Conservation (phyloP, 2,797 vertebrate species). For the Etheostoma nigrum region DNA sequence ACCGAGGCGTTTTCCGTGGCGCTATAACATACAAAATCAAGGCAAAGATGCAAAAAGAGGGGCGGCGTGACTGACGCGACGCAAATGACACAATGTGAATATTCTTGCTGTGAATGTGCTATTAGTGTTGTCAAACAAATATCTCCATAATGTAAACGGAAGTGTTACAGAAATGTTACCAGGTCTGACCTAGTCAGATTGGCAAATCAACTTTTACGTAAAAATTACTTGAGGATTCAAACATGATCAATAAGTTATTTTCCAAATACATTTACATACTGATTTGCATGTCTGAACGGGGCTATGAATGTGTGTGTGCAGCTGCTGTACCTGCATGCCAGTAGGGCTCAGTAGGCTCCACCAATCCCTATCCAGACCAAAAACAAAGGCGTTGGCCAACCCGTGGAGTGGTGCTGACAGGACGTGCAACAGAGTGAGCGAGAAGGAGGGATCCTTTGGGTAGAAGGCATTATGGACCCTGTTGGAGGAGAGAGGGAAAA, state of each 20-base stretch:
- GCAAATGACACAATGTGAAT: too few relatives aligned
- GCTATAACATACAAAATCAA: too few relatives aligned
- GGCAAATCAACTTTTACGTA: background rate
- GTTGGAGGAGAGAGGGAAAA: constrained; percentile 23
- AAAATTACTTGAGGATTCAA: background rate
- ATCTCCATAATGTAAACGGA: background rate
- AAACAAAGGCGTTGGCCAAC: constrained; percentile 88
- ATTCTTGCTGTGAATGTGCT: too few relatives aligned
- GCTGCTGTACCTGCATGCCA: constrained; percentile 83
- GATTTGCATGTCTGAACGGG: background rate
- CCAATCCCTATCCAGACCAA: constrained; percentile 85
- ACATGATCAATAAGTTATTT: background rate
- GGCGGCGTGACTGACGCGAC: too few relatives aligned
- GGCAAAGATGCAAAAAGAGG: too few relatives aligned
- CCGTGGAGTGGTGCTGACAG: constrained; percentile 88
- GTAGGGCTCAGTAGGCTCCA: constrained; percentile 86
- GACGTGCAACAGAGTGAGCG: constrained; percentile 87
- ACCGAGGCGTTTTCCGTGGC: too few relatives aligned
- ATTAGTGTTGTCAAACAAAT: background rate
- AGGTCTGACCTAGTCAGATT: background rate
- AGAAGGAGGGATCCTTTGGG: constrained; percentile 83
- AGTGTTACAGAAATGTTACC: background rate
- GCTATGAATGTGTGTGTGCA: background rate
- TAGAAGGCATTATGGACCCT: constrained; percentile 87
- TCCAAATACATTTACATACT: background rate